These are phyloP conservation scores for Coenonympha glycerion DNA, from an alignment of 2,888 invertebrate genomes.

Conservation along the genomic window DNA sequence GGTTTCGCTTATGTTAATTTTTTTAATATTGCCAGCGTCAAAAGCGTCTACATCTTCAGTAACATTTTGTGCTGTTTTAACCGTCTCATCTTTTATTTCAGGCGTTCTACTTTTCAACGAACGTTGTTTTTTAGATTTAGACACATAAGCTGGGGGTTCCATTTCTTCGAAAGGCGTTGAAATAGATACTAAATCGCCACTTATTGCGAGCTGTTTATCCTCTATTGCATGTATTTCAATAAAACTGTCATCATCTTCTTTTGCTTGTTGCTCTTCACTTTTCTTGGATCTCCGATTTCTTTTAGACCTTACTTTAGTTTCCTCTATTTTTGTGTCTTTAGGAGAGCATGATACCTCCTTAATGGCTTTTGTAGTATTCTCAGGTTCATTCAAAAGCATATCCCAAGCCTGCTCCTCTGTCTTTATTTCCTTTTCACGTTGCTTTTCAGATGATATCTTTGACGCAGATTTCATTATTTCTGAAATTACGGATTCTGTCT, in stretches of 20 bases:
- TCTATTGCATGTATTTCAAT: conserved; percentile 69
- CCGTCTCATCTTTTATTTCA: conserved; percentile 40
- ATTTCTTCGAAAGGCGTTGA: conserved; percentile 56
- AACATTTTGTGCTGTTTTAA: conserved; percentile 34
- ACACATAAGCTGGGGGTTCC: conserved; percentile 41
- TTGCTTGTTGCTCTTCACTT: conserved; percentile 48
- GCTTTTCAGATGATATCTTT: conserved; percentile 8
- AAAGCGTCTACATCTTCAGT: conserved; percentile 34
- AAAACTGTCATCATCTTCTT: conserved; percentile 63
- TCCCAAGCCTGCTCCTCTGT: conserved; percentile 69
- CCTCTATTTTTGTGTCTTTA: conserved; percentile 40
- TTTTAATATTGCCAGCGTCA: conserved; percentile 30
- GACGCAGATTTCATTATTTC: not conserved
- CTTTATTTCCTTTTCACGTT: conserved; percentile 37
- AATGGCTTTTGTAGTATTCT: conserved; percentile 34
- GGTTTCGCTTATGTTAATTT: conserved; percentile 28
- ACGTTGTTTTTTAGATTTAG: conserved; percentile 52
- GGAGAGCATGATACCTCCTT: conserved; percentile 33
- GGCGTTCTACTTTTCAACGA: conserved; percentile 48
- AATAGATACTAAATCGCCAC: conserved; percentile 62
- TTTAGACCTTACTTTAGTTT: conserved; percentile 52
- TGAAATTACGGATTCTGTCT: not conserved
- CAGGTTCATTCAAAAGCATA: conserved; percentile 55
- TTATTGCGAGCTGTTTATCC: conserved; percentile 50
- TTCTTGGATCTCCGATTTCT: conserved; percentile 52